Conservation (phyloP, 1,140 invertebrate species). For the Drosophila sulfurigaster region DNA sequence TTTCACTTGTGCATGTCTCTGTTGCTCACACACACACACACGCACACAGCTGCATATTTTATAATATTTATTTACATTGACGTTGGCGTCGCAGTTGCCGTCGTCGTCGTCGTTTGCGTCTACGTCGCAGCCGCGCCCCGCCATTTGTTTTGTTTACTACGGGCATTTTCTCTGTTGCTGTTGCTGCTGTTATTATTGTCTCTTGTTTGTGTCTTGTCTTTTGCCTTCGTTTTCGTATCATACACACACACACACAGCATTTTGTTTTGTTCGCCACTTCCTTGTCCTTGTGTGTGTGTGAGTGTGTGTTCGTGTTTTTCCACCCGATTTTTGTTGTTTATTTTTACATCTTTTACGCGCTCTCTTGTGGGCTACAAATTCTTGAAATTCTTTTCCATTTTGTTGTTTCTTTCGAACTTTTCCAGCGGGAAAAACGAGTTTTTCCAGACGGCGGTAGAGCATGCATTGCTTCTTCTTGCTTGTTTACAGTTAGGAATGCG, state of each 20-base stretch:
- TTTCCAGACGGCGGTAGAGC: conserved; percentile 69
- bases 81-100: conserved; percentile 30
- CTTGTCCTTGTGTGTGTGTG: conserved; percentile 53
- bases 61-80: conserved; percentile 74
- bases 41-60: conserved; percentile 56
- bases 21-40: conserved; percentile 28
- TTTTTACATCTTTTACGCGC: conserved; percentile 54
- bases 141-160: conserved; percentile 57
- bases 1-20: conserved; percentile 56
- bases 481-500: conserved; percentile 82
- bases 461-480: conserved; percentile 70
- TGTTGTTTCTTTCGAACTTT: conserved; percentile 49
- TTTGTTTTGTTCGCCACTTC: conserved; percentile 74
- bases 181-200: conserved; percentile 42
- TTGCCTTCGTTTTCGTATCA: conserved; percentile 48
- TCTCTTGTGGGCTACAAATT: conserved; percentile 67
- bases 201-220: conserved; percentile 54
- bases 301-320: conserved; percentile 67
- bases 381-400: conserved; percentile 76
- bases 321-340: conserved; percentile 59
- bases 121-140: conserved; percentile 48
- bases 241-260: conserved; percentile 31
- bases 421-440: conserved; percentile 79
- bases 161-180: conserved; percentile 28
- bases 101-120: conserved; percentile 21